Evolutionary conservation across 2,797 vertebrate species (phyloP), one percentile per base, ranked within the genome.

Genomic region (Hafferia zeledoni): DNA sequence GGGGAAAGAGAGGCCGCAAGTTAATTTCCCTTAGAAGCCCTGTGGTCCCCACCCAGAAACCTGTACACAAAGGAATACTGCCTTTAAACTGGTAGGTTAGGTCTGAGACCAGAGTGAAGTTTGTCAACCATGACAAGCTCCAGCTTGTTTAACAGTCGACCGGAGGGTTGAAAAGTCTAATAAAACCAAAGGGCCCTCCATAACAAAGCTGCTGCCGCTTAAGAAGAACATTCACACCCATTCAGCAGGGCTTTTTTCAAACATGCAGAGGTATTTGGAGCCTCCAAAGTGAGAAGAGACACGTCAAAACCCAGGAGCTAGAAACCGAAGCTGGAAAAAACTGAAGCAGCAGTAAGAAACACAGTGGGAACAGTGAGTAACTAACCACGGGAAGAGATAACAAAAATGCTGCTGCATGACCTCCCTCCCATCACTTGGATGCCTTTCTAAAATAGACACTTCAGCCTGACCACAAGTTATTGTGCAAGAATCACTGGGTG

Each of bases 51-150:
- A 95, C 95, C 95, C 96, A 95, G 96, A 95, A 96, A 96, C 89
- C 94, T 69, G 76, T 87, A 15, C 75, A 97, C 90, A 97, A 92
- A 95, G 94, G 93, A 91, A 93, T 15, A 92, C 84, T 93, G 92
- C 87, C 72, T 94, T 94, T 96, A 96, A 97, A 97, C 95, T 95
- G 94, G 93, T 97, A 96, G 94, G 96, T 97, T 96, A 95, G 92
- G 96, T 96, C 95, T 95, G 92, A 76, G 96, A 95, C 96, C 95
- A 90, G 95, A 88, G 63, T 3, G 30, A 88, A 95, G 95, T 96
- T 96, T 96, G 96, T 96, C 96, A 96, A 96, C 93, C 93, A 44
- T n/a, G 90, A 95, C 96, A 96, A 94, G 96, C 91, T 84, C 46
- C 8, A 2, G 88, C 96, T 96, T 96, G 96, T 95, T 95, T 91